Evolutionary conservation across 2,888 invertebrate genomes (phyloP).

Genomic region (Drosophila stalkeri): DNA sequence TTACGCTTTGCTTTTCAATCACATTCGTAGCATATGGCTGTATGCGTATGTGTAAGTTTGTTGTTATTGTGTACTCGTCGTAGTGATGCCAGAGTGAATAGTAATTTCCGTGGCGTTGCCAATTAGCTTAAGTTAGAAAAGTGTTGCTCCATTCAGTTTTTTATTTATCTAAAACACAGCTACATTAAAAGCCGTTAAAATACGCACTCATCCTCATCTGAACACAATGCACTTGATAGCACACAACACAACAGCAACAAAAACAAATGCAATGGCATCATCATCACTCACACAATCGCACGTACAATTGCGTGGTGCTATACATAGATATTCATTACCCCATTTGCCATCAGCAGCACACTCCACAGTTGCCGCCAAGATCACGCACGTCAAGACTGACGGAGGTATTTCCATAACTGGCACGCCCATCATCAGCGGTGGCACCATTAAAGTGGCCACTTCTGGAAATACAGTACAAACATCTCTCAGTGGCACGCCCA

Average conservation of each 20-base stretch:
- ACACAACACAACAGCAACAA: conserved; percentile 47
- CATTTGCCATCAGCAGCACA: conserved; percentile 69
- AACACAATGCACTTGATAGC: conserved; percentile 57
- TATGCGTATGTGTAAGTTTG: conserved; percentile 56
- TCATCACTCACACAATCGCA: conserved; percentile 57
- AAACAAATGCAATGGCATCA: conserved; percentile 53
- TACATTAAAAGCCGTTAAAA: conserved; percentile 68
- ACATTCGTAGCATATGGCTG: conserved; percentile 60
- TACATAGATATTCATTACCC: conserved; percentile 75
- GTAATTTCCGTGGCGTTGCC: conserved; percentile 44
- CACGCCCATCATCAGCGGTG: conserved; percentile 64
- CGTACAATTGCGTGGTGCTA: conserved; percentile 62
- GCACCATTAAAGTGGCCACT: conserved; percentile 79
- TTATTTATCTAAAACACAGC: conserved; percentile 45
- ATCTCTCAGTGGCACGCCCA: conserved; percentile 71
- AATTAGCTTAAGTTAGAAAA: conserved; percentile 25
- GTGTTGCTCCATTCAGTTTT: conserved; percentile 42
- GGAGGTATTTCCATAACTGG: conserved; percentile 63
- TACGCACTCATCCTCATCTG: conserved; percentile 59
- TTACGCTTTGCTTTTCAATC: conserved; percentile 50
- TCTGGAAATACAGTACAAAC: conserved; percentile 63
- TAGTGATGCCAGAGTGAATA: conserved; percentile 64
- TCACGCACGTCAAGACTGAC: conserved; percentile 86
- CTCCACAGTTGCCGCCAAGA: conserved; percentile 86
- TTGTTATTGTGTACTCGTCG: conserved; percentile 71